Evolutionary conservation across 2,113 vertebrate species (phyloP).

Genomic region (Eidolon helvum): DNA sequence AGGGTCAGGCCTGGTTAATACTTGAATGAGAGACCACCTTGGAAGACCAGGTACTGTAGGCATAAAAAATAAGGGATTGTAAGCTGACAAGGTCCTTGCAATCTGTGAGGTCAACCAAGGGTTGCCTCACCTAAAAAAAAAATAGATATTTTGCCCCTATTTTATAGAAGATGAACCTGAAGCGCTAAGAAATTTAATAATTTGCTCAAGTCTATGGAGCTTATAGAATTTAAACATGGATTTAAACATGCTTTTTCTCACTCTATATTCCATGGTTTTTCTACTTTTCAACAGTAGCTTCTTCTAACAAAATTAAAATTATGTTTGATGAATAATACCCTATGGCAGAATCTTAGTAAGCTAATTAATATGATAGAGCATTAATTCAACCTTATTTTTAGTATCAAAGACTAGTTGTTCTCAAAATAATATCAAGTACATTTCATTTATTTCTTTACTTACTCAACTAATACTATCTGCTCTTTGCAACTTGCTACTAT

Average conservation of each 20-base stretch:
- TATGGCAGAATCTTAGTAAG: conserved; percentile 49
- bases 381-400: background rate
- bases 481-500: background rate
- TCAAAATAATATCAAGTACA: conserved; percentile 23
- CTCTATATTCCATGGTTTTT: background rate
- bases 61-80: too few species aligned
- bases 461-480: background rate
- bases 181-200: conserved; percentile 24
- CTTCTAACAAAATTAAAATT: conserved; percentile 24
- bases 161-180: conserved; percentile 6
- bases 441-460: conserved; percentile 54
- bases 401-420: background rate
- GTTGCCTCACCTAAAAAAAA: too few species aligned
- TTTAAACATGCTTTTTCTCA: conserved; percentile 20
- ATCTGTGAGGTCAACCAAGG: too few species aligned
- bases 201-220: background rate
- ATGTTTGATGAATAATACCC: conserved; percentile 37
- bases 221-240: conserved; percentile 48
- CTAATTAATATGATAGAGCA: conserved; percentile 35
- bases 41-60: too few species aligned
- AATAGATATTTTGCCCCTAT: background rate
- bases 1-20: too few species aligned
- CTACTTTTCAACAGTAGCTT: background rate
- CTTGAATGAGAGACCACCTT: too few species aligned
- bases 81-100: too few species aligned